Evolutionary conservation across 2,888 invertebrate species (phyloP).

Genomic region (Mongoloraphidia duomilia): DNA sequence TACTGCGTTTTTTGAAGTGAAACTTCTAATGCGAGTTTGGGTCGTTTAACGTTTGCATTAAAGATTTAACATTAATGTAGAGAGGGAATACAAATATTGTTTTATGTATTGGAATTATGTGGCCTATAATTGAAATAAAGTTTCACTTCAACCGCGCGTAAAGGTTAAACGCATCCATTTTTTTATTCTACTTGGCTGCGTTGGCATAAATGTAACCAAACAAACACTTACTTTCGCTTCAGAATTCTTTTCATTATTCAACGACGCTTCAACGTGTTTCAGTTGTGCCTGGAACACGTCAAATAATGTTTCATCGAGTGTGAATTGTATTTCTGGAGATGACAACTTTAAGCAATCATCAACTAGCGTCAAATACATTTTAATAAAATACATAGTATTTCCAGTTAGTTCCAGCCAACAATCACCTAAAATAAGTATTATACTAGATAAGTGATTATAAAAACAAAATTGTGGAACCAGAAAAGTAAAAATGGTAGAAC

Average conservation of each 20-base stretch:
- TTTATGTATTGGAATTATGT: no score
- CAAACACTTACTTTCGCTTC: constrained; percentile 29
- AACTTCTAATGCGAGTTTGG: no score
- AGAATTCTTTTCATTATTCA: constrained; percentile 36
- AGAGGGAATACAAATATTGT: no score
- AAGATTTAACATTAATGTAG: no score
- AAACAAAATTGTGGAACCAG: no score
- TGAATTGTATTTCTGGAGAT: constrained; percentile 57
- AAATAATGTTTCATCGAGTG: constrained; percentile 56
- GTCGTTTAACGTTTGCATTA: no score
- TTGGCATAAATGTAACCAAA: constrained; percentile 32
- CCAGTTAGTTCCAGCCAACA: constrained; percentile 62
- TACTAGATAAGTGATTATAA: not conserved
- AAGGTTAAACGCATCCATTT: no score
- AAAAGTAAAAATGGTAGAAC: no score
- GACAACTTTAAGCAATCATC: constrained; percentile 63
- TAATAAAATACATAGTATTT: constrained; percentile 69
- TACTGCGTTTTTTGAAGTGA: no score
- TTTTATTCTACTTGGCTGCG: no score
- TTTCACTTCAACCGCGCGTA: no score
- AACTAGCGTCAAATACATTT: constrained; percentile 55
- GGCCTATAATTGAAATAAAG: no score
- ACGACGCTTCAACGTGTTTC: constrained; percentile 41
- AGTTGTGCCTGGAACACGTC: constrained; percentile 64
- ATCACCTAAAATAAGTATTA: constrained; percentile 32